Percentiles rank a stretch among this genome's conserved stretches.
Evolutionary conservation across 2,113 vertebrate genomes (phyloP).

Genomic region (Pomatostomus ruficeps): DNA sequence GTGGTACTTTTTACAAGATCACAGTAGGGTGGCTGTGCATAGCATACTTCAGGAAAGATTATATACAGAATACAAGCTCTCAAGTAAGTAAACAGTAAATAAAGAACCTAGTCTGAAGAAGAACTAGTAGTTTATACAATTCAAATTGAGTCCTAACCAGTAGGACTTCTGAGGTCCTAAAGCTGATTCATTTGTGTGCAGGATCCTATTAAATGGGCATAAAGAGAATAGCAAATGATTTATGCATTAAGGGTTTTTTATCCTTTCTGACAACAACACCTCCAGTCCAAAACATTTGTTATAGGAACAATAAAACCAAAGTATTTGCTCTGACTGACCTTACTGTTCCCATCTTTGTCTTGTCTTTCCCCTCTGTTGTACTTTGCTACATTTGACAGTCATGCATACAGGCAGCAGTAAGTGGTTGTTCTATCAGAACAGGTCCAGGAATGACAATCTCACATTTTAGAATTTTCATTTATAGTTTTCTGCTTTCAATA

Average conservation of each 20-base stretch:
- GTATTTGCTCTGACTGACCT: neutral
- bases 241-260: neutral
- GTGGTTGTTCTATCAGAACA: neutral
- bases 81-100: neutral
- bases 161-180: neutral
- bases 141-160: neutral
- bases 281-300: neutral
- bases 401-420: neutral
- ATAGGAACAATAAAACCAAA: neutral
- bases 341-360: neutral
- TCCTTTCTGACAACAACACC: neutral
- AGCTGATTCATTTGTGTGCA: neutral
- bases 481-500: neutral
- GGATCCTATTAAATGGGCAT: neutral
- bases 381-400: neutral
- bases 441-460: neutral
- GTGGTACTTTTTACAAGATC: neutral
- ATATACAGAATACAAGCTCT: neutral
- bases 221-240: neutral
- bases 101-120: neutral
- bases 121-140: neutral
- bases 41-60: neutral
- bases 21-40: fast-evolving
- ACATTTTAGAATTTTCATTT: neutral
- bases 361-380: neutral